These are phyloP conservation scores for Avahi laniger DNA, from an alignment of 2,797 vertebrate species.

Conservation along the genomic window DNA sequence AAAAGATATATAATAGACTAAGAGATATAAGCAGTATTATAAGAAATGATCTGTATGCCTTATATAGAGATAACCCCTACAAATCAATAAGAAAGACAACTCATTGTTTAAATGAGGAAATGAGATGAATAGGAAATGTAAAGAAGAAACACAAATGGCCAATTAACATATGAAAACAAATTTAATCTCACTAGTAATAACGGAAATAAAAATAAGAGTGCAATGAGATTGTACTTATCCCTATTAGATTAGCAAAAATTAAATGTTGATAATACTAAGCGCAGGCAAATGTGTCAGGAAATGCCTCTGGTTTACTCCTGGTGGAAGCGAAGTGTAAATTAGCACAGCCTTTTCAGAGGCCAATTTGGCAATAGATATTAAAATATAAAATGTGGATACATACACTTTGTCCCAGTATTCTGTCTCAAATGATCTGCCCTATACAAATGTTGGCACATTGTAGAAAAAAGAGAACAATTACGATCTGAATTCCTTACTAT, in stretches of 20 bases:
- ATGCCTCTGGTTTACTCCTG: background rate
- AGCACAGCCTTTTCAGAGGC: background rate
- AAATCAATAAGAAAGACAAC: background rate
- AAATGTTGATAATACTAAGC: background rate
- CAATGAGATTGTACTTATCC: background rate
- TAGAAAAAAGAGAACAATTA: background rate
- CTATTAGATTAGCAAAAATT: background rate
- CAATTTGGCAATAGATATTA: background rate
- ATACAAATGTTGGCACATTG: background rate
- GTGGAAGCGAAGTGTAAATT: background rate
- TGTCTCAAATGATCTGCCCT: background rate
- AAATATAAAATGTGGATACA: background rate
- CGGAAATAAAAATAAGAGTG: background rate
- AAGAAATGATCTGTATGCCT: background rate
- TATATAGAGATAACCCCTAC: background rate
- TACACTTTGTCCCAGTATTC: background rate
- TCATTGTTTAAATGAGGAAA: background rate
- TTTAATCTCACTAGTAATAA: background rate
- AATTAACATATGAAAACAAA: background rate
- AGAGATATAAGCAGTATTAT: background rate
- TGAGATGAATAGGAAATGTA: background rate
- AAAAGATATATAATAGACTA: background rate
- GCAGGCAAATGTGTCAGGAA: background rate
- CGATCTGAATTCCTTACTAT: background rate
- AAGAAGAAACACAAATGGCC: background rate